A percentile compares a stretch with the other conserved stretches of the same genome.
Conservation (phyloP, 2,888 invertebrate genomes). For the Stenotaenia linearis region DNA sequence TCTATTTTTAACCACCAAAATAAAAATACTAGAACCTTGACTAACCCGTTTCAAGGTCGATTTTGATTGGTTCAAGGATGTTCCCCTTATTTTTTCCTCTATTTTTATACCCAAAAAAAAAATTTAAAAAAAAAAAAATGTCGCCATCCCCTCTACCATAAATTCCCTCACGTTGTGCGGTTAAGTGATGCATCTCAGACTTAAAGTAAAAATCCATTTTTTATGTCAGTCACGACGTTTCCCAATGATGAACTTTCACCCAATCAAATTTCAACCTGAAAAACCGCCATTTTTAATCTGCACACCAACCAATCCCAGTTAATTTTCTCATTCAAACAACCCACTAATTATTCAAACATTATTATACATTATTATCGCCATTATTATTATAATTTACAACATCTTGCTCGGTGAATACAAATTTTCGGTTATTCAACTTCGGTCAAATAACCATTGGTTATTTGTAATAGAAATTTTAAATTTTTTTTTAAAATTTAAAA, state of each 20-base stretch:
- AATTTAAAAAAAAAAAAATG: not conserved
- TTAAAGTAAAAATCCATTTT: not conserved
- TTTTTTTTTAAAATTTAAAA: not conserved
- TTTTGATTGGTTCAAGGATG: not conserved
- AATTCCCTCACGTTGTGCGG: not conserved
- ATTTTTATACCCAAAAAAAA: not conserved
- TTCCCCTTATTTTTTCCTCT: not conserved
- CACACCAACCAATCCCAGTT: not conserved
- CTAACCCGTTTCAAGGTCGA: not conserved
- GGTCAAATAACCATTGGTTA: not conserved
- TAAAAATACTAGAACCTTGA: not conserved
- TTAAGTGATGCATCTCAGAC: not conserved
- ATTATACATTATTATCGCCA: not conserved
- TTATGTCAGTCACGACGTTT: not conserved
- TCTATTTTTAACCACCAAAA: not conserved
- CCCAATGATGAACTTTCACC: not conserved
- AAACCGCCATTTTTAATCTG: not conserved
- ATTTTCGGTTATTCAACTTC: not conserved
- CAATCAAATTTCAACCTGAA: not conserved
- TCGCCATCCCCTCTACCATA: not conserved
- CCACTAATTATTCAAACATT: not conserved
- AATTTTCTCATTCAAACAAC: not conserved
- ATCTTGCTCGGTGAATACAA: not conserved
- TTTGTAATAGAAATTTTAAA: no score
- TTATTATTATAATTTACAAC: not conserved